Conservation (phyloP, 2,113 vertebrate species). For the Oenanthe oenanthe region DNA sequence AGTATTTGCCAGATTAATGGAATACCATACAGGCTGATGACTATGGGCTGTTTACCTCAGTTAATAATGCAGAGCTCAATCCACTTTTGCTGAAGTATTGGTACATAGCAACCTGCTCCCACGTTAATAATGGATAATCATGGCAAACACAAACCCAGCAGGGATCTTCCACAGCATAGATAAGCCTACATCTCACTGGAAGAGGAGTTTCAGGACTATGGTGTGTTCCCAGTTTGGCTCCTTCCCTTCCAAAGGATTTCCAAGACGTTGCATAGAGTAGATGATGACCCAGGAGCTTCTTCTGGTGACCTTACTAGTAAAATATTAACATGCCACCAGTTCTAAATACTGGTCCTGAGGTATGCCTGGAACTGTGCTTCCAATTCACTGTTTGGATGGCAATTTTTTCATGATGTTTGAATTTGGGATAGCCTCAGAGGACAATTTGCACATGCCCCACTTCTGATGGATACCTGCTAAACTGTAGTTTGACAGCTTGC, state of each 20-base stretch:
- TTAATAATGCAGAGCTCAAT: background rate
- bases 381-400: background rate
- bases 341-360: background rate
- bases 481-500: background rate
- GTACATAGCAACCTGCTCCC: background rate
- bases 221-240: background rate
- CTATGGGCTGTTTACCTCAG: background rate
- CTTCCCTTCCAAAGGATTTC: background rate
- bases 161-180: background rate
- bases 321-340: background rate
- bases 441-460: background rate
- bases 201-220: background rate
- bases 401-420: background rate
- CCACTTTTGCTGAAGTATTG: background rate
- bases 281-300: background rate
- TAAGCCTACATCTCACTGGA: background rate
- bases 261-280: background rate
- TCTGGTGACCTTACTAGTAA: background rate
- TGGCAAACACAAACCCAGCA: background rate
- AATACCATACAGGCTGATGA: background rate
- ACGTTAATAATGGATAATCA: background rate
- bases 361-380: background rate
- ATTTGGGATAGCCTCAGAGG: background rate
- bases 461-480: background rate
- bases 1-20: background rate